Evolutionary conservation across 1,140 invertebrate genomes (phyloP), one percentile per base, ranked within the genome.

Genomic region (Brachionus asplanchnoidis): DNA sequence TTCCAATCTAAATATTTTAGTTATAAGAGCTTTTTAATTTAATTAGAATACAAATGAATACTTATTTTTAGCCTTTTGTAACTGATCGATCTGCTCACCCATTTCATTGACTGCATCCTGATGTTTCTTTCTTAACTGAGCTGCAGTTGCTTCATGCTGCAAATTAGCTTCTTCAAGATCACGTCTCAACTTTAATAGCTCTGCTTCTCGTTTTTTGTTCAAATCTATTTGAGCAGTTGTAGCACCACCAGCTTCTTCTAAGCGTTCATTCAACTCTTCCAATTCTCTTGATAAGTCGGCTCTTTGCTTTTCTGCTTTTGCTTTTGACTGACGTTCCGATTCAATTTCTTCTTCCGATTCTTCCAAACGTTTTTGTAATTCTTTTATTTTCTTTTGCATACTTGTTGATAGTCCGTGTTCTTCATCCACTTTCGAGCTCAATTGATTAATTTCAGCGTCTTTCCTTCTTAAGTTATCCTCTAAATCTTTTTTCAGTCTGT

Each of bases 181-280:
- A 88, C 97, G 94, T 87, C 97, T 94, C 65, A 99, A 93, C 90
- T 99, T 99, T 92, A 95, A 94, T 85, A 99, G 93, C 91, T 99
- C 97, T 88, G 95, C 95, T 91, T 99, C 97, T 86, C 97, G 94
- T 92, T 99, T 98, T 93, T 99, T 99, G 93, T 99, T 99, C 87
- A 99, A 93, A 91, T 99, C 97, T 90, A 99, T 95, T 88, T 99
- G 97, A 86, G 97, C 96, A 78, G 95, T 95, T 85, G 97, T 99
- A 86, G 97, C 97, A 91, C 97, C 97, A 91, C 97, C 97, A 89
- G 96, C 96, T 92, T 98, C 97, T 89, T 99, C 97, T 85, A 99
- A 93, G 88, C 97, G 94, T 91, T 99, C 97, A 87, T n/a, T n/a
- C n/a, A n/a, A n/a, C n/a, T n/a, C n/a, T n/a, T n/a, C n/a, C n/a